Evolutionary conservation across 2,888 invertebrate species (phyloP), one percentile per base, ranked within the genome.

Genomic region (Caradrina clavipalpis): DNA sequence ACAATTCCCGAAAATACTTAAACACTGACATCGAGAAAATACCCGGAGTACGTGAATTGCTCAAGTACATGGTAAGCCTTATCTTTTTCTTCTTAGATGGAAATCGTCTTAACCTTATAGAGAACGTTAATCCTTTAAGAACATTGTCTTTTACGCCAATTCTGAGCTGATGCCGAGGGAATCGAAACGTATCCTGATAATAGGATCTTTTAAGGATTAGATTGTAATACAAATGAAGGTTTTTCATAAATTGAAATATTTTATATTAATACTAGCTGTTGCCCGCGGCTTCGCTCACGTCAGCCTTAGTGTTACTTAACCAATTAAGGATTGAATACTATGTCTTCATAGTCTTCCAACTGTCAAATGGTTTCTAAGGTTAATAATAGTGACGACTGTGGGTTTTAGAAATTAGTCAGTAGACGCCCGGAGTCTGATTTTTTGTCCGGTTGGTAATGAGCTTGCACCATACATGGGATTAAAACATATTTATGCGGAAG

Each of bases 141-240:
- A 82, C 82, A 85, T 85, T 84, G 84, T 88, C 85, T 87, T 83
- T 87, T 80, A 83, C 86, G 83, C 82, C 71, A 81, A 81, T 78
- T 85, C 84, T 76, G 72, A 86, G 85, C 82, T 85, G 86, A 86
- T 74, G 65, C 68, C 65, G 67, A 31, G 62, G 72, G 68, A 81
- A 80, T 82, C 71, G 78, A 76, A 69, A 77, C 57, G 65, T 71
- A 68, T 65, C 72, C 72, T 70, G 47, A 76, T 76, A 76, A 83
- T 73, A 67, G 54, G 76, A 76, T 78, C 53, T 77, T 63, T 66
- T 58, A 21, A 64, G 60, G 76, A 80, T 82, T 80, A 74, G 53
- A 77, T 71, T 60, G 42, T 67, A 60, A 75, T 71, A 74, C 58
- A 67, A 77, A 73, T 74, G 55, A 67, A 69, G 22, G 21, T 54